These are phyloP conservation scores for Todiramphus chloris DNA, from an alignment of 2,113 vertebrate genomes.

Conservation along the genomic window DNA sequence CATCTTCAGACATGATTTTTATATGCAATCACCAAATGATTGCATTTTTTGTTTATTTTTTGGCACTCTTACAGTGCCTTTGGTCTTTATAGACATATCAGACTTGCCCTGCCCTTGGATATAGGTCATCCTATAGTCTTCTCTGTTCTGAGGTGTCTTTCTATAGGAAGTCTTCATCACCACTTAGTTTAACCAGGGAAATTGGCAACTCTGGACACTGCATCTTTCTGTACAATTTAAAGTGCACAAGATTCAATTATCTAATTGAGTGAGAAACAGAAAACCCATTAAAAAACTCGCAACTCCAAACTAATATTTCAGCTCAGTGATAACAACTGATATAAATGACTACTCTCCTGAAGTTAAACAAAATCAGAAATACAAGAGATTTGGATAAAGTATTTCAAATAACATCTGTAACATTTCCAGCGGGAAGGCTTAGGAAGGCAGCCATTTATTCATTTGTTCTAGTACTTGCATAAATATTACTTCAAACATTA, in stretches of 20 bases:
- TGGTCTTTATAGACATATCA: neutral
- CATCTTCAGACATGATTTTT: neutral
- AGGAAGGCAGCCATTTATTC: slow-evolving; percentile 24
- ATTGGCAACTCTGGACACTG: neutral
- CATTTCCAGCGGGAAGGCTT: neutral
- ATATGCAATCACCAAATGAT: neutral
- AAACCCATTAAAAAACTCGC: slow-evolving; percentile 12
- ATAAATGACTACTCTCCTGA: neutral
- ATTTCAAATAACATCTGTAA: neutral
- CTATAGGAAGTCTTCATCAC: neutral
- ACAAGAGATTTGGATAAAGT: neutral
- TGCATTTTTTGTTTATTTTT: neutral
- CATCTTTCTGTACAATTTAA: neutral
- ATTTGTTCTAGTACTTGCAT: neutral
- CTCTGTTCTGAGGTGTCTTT: neutral
- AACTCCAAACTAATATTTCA: slow-evolving; percentile 21
- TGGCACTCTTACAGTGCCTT: neutral
- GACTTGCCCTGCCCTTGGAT: neutral
- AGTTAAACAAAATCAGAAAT: slow-evolving; percentile 40
- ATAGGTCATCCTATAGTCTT: neutral
- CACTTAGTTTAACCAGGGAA: neutral
- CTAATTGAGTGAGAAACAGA: slow-evolving; percentile 3
- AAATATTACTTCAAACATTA: neutral
- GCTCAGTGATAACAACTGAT: neutral
- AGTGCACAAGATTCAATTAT: slow-evolving; percentile 1